Base-by-base conservation (phyloP, 2,797 vertebrate species). In the Meda fulgida region DNA sequence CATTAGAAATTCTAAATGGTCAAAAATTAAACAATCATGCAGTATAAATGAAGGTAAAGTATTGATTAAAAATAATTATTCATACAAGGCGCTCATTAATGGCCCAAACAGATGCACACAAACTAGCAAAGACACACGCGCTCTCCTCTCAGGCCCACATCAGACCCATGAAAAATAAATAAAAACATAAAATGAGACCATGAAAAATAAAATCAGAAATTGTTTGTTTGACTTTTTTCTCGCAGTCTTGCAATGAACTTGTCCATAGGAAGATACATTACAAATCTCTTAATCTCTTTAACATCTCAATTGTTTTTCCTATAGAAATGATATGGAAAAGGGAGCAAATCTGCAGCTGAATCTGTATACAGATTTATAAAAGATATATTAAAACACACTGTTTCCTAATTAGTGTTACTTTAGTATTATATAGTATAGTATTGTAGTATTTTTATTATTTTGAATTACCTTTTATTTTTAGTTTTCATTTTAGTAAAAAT, bases 41-140 rank as follows among this genome's bases (percentile, higher is more conserved):
- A 73, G 48, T 65, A 65, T 83, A 63, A 48, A 83, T 75, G 55
- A 48, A 65, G 29, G 16, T 8, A 65, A 83, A 36, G 19, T 75
- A 75, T 75, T 75, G 81, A 83, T 75, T 75, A 75, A 75, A 83
- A 66, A 83, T 75, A 75, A 48, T 65, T 75, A 75, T 83, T 83
- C 23, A 83, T 83, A 51, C 7, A 40, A 51, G 14, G 13, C 13
- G 11, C 70, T 75, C 81, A 83, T 73, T 75, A 83, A 23, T 65
- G 40, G 29, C 8, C 55, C 58, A 83, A 75, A 83, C 70, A 65
- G 70, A 83, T 78, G 77, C 38, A 63, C 10, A 31, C 18, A 81
- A 38, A 75, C 29, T 65, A 73, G 73, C 66, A 53, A 70, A 69
- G 13, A 55, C 31, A 55, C 48, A 7, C 0, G 1, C 21, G 0